Evolutionary conservation across 2,113 vertebrate genomes (phyloP), one percentile per base, ranked within the genome.

Genomic region (Macquaria ambigua): DNA sequence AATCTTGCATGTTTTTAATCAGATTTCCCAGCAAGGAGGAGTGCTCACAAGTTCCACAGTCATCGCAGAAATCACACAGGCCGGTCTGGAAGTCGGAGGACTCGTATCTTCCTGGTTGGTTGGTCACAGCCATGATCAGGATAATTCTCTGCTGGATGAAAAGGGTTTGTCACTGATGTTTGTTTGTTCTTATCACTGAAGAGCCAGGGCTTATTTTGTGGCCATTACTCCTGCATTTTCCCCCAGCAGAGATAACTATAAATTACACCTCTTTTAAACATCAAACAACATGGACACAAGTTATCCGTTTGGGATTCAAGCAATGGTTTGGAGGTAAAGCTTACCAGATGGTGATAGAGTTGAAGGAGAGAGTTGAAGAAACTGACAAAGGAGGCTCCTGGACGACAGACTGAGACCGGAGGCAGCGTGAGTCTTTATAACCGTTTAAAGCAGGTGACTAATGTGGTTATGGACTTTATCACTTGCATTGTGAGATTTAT

Each of bases 61-160:
- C 90, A 0, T 81, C 78, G 0, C 81, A 94, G 87, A 81, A 92
- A 10, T 93, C 87, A 4, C 66, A 92, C 6, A 93, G 5, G 0
- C 87, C 72, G 0, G 94, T 94, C 86, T 96, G 96, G 92, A 96
- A 96, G 0, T 96, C 92, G 0, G 93, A 91, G 1, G 59, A 52
- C 0, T 73, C 1, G 18, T 64, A 95, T 0, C 1, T 0, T 8
- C 72, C 66, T 0, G 83, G 93, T 83, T 4, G 84, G 12, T 31
- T 76, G 31, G 84, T 89, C 86, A 96, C 86, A 50, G 89, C 92
- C 94, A 95, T 95, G 71, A 69, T 81, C n/a, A 50, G 10, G 20
- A 28, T 21, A 4, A 74, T 8, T 78, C n/a, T 53, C 62, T 91
- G 84, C n/a, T 16, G 28, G 72, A 83, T 39, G 53, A 74, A 71